Evolutionary conservation across 2,888 invertebrate species (phyloP).

Genomic region (Drosophila meridiana): DNA sequence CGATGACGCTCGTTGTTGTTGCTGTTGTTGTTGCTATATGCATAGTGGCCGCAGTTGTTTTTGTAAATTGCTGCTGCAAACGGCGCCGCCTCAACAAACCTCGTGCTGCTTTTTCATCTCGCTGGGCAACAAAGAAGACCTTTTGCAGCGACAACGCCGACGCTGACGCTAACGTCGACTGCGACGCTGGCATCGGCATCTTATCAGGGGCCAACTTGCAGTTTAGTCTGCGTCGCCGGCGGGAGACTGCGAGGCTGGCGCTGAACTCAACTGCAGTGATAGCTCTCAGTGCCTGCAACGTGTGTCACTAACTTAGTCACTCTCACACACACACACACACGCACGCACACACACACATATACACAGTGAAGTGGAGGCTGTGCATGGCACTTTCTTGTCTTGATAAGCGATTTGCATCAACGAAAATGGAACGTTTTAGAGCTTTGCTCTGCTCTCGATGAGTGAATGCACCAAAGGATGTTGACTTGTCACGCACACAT

Average conservation of each 20-base stretch:
- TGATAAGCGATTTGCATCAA: constrained; percentile 76
- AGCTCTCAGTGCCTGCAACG: constrained; percentile 51
- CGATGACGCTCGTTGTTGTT: constrained; percentile 68
- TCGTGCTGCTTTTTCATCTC: constrained; percentile 70
- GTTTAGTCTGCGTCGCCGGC: constrained; percentile 44
- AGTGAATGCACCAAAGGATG: constrained; percentile 82
- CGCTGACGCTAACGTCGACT: constrained; percentile 2
- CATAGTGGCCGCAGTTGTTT: constrained; percentile 63
- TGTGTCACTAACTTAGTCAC: constrained; percentile 64
- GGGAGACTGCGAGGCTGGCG: constrained; percentile 65
- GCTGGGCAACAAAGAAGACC: constrained; percentile 76
- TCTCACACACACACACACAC: constrained; percentile 30
- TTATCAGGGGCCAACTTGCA: constrained; percentile 65
- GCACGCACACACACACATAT: not conserved
- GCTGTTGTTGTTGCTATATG: constrained; percentile 53
- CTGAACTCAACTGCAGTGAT: constrained; percentile 62
- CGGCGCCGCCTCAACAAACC: constrained; percentile 75
- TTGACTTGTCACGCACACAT: constrained; percentile 71
- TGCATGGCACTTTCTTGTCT: constrained; percentile 55
- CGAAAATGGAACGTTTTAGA: constrained; percentile 76
- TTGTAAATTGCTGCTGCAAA: constrained; percentile 74
- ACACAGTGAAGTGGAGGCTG: constrained; percentile 17
- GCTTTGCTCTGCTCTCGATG: constrained; percentile 50
- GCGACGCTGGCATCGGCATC: constrained; percentile 47
- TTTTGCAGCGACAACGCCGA: constrained; percentile 53